Evolutionary conservation across 2,113 vertebrate genomes (phyloP), one percentile per base, ranked within the genome.

Genomic region (Tauraco erythrolophus): DNA sequence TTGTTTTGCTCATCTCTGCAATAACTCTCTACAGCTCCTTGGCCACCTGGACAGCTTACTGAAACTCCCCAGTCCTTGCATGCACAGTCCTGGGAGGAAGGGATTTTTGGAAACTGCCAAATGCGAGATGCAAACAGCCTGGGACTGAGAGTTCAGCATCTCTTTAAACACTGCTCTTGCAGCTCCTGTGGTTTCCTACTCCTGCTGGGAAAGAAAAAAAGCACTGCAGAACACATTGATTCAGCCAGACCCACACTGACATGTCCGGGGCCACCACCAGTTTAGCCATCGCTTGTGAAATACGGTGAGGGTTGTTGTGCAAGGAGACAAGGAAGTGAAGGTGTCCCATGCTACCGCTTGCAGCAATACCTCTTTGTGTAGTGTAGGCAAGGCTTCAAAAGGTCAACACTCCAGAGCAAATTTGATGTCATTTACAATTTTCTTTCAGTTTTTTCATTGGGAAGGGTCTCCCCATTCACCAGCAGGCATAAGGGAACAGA

Each of bases 401-500:
- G 80, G 56, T 39, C 88, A 80, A 80, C 33, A 48, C 11, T 58
- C 80, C 72, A 35, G 84, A 90, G 74, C 66, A 66, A 81, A 58
- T 33, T 15, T 43, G 33, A 57, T 58, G 54, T 89, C 91, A 94
- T 97, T 95, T 97, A 97, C 94, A 97, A 65, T 57, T 78, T 91
- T 45, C 48, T 81, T 48, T 53, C 77, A 88, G 83, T 92, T 72
- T 89, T 92, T 89, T 69, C 65, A 58, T 8, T 18, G 65, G 69
- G 74, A 87, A 89, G 61, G 19, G 33, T 77, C 56, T 39, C 43
- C 65, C 22, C 1, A 1, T 56, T 99, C 98, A 99, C 99, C 99
- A 99, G 98, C 99, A 99, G 25, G 99, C 98, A 7, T 99, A 99
- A 5, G 99, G 99, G 94, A 99, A 99, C 60, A 99, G 97, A 6